These are phyloP conservation scores for Argentina silus DNA, from an alignment of 2,797 vertebrate genomes.

Conservation along the genomic window DNA sequence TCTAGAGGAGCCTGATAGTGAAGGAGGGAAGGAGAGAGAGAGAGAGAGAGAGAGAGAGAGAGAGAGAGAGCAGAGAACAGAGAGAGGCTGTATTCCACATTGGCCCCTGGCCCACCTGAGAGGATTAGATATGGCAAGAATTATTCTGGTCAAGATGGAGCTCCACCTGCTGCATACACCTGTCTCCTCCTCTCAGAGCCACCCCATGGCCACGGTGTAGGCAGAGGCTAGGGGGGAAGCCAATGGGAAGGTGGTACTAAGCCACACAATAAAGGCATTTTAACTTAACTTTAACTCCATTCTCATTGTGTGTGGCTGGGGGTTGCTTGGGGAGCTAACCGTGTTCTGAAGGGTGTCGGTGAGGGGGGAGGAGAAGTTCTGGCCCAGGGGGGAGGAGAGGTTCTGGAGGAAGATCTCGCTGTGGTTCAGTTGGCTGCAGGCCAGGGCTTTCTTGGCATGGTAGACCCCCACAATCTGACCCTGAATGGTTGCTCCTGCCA, in stretches of 20 bases:
- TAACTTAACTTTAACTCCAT: no score
- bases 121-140: slow-evolving; percentile 14
- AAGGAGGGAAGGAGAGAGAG: neutral
- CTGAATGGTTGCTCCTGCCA: slow-evolving; percentile 66
- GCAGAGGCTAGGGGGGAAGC: no score
- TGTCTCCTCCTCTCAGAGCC: no score
- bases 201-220: no score
- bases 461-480: slow-evolving; percentile 72
- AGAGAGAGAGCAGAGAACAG: neutral
- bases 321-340: slow-evolving; percentile 40
- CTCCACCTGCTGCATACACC: no score
- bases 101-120: no score
- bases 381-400: neutral
- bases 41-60: neutral
- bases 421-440: slow-evolving; percentile 49
- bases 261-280: no score
- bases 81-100: no score
- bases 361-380: slow-evolving; percentile 32
- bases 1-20: neutral
- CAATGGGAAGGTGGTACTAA: no score
- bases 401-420: slow-evolving; percentile 22
- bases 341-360: slow-evolving; percentile 47
- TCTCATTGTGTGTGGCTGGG: no score
- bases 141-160: no score
- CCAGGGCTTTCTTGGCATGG: slow-evolving; percentile 48